Base-by-base conservation (phyloP, 2,888 invertebrate species). In the Cotesia congregata region DNA sequence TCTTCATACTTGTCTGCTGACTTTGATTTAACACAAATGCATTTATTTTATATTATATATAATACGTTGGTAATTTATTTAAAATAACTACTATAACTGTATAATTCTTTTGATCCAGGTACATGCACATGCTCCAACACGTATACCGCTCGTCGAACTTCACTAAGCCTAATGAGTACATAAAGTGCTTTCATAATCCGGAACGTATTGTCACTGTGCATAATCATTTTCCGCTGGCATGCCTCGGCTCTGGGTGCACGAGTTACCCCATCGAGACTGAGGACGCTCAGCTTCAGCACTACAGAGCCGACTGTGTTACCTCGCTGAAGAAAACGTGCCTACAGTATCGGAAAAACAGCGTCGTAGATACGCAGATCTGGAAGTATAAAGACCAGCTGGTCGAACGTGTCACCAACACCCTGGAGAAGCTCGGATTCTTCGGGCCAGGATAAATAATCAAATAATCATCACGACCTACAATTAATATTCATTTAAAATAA, bases 61-160 rank as follows among this genome's bases (percentile, higher is more conserved):
- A 7, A 62, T 17, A 9, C n/a, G 17, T 65, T 17, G 50, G 61
- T 76, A 41, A 72, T 72, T 67, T 60, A 41, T 68, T n/a, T 30
- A 12, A 50, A 50, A 50, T 50, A 9, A 50, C 9, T 73, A 67
- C 15, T 40, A 7, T 7, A 60, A 68, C 50, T 67, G 17, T 67
- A 76, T 67, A 40, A 67, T 30, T 7, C 72, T 78, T 80, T 68
- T 6, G 39, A 78, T 77, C 20, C 80, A 88, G 88, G 77, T 96
- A 97, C 89, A 94, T 97, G 95, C 97, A 97, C 90, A 97, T 97
- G 97, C 89, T 97, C 87, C 96, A 96, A 90, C 97, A 97, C 90
- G 96, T 97, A 67, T 95, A 96, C 89, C 93, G 97, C 75, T 95
- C 96, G 82, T 94, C 94, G 87, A 97, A 97, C 90, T 97, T 96